These are phyloP conservation scores for Remorina albescens DNA, from an alignment of 2,797 vertebrate genomes.

Conservation along the genomic window DNA sequence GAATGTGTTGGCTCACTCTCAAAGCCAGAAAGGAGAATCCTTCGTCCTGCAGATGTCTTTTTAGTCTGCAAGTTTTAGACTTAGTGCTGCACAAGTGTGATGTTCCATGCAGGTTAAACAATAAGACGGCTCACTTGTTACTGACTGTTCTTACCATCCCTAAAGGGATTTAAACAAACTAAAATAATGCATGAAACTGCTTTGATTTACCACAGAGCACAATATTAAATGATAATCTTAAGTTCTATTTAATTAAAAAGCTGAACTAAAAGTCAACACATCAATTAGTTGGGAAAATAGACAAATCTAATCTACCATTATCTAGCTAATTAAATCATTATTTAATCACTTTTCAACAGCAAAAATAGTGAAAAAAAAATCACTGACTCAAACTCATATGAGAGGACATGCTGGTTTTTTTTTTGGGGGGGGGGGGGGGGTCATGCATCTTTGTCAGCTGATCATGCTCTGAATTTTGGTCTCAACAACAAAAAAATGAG, in stretches of 20 bases:
- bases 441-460: background rate
- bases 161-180: conserved; percentile 27
- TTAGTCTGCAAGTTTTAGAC: conserved; percentile 24
- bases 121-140: conserved; percentile 15
- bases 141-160: conserved; percentile 15
- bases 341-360: background rate
- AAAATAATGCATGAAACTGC: background rate
- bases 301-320: background rate
- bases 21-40: conserved; percentile 39
- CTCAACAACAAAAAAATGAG: background rate
- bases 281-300: background rate
- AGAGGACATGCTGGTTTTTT: background rate
- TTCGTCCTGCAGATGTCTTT: conserved; percentile 56
- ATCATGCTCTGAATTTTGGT: background rate
- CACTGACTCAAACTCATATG: background rate
- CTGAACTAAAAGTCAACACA: background rate
- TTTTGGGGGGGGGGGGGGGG: too few relatives aligned
- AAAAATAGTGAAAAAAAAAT: background rate
- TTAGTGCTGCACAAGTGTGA: conserved; percentile 7
- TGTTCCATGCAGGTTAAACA: conserved; percentile 27
- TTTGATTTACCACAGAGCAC: background rate
- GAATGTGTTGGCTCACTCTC: conserved; percentile 53
- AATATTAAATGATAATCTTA: conserved; percentile 1
- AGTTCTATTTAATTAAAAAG: background rate
- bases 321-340: background rate